Evolutionary conservation across 2,113 vertebrate species (phyloP).

Genomic region (Spermophilus dauricus): DNA sequence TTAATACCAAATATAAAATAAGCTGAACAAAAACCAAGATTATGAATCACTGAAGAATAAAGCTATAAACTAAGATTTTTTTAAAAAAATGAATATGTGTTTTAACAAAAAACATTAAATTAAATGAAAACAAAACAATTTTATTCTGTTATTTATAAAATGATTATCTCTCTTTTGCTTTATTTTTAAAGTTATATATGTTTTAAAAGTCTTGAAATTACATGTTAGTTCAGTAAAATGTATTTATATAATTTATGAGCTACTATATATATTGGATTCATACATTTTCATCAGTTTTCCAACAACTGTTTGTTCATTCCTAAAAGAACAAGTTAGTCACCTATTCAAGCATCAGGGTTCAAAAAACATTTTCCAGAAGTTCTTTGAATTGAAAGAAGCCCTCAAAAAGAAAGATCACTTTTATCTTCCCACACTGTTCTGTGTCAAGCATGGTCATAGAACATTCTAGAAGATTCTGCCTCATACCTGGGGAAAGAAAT

Average conservation of each 20-base stretch:
- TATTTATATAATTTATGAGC: not conserved
- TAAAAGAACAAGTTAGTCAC: not conserved
- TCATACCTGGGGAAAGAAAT: not conserved
- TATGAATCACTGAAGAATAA: not conserved
- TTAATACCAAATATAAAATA: constrained; percentile 9
- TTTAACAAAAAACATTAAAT: constrained; percentile 1
- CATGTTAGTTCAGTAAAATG: not conserved
- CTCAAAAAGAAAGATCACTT: not conserved
- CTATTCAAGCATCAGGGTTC: not conserved
- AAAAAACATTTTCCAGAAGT: not conserved
- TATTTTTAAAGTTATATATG: constrained; percentile 18
- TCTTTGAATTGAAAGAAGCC: not conserved
- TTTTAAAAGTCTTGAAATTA: not conserved
- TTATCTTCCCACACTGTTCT: not conserved
- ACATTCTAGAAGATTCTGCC: not conserved
- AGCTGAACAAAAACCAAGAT: not conserved
- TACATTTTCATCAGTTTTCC: not conserved
- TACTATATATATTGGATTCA: not conserved
- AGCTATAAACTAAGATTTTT: constrained; percentile 16
- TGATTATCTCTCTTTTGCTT: not conserved
- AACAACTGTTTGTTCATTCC: not conserved
- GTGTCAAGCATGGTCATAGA: not conserved
- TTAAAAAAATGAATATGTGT: constrained; percentile 1
- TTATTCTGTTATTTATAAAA: not conserved
- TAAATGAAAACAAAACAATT: not conserved